Percentiles rank a stretch among this genome's conserved stretches.
Evolutionary conservation across 2,888 invertebrate species (phyloP).

Genomic region (Papilio demoleus): DNA sequence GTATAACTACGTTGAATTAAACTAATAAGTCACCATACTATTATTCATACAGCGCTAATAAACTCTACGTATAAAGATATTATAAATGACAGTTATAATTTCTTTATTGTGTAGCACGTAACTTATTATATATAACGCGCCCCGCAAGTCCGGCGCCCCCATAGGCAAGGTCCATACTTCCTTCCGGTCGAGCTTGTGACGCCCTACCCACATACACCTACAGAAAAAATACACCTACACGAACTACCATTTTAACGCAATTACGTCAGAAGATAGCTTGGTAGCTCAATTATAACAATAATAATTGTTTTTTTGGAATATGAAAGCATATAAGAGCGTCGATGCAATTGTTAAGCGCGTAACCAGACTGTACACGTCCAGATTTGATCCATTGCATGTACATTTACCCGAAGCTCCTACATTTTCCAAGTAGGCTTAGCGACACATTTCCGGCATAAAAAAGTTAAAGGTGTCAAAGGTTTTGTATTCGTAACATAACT

Average conservation of each 20-base stretch:
- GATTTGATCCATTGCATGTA: no score
- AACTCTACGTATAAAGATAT: background rate
- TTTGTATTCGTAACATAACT: no score
- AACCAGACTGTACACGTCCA: no score
- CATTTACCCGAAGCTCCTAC: no score
- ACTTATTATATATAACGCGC: constrained; percentile 19
- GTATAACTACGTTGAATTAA: background rate
- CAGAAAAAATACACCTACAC: constrained; percentile 11
- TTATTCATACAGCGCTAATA: no score
- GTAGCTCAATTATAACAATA: background rate
- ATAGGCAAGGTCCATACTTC: constrained; percentile 68
- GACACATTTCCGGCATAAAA: no score
- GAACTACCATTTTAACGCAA: background rate
- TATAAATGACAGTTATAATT: background rate
- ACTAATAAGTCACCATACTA: no score
- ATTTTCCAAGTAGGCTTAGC: no score
- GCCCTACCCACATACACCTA: constrained; percentile 10
- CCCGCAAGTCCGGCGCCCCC: constrained; percentile 50
- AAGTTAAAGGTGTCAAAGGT: no score
- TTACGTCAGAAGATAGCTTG: background rate
- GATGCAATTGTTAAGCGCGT: no score
- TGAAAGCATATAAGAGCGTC: no score
- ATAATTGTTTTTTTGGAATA: no score
- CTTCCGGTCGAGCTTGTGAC: constrained; percentile 58
- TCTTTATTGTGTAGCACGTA: constrained; percentile 12